Percentiles rank a stretch among this genome's conserved stretches.
Conservation (phyloP, 2,797 vertebrate species). For the Eulemur albifrons region DNA sequence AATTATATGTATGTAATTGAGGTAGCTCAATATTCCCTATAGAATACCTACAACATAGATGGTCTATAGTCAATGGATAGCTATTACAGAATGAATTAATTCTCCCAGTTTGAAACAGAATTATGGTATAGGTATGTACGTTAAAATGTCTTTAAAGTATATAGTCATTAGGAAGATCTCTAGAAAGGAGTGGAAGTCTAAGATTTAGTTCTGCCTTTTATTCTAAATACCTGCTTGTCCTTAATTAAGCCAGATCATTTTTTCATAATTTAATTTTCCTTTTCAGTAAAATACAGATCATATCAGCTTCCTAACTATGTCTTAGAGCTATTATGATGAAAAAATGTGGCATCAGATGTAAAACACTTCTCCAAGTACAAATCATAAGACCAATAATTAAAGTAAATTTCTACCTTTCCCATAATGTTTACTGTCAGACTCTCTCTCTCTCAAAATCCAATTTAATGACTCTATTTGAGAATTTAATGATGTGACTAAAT, state of each 20-base stretch:
- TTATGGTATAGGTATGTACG: neutral
- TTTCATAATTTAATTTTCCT: neutral
- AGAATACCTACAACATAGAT: neutral
- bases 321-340: neutral
- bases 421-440: neutral
- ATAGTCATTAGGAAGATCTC: neutral
- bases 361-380: conserved; percentile 39
- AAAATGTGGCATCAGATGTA: neutral
- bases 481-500: conserved; percentile 27
- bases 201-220: neutral
- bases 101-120: conserved; percentile 25
- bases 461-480: conserved; percentile 22
- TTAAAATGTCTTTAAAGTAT: neutral
- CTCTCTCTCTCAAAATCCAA: neutral
- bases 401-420: neutral
- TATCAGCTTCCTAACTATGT: neutral
- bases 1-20: neutral
- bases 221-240: neutral
- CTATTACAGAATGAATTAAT: neutral
- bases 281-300: conserved; percentile 18
- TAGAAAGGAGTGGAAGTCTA: neutral
- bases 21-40: neutral
- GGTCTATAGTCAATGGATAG: neutral
- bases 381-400: conserved; percentile 44
- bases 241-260: conserved; percentile 35